phyloP scores from a whole-genome alignment of 1,140 invertebrate species.

The Megathymus violae region DNA sequence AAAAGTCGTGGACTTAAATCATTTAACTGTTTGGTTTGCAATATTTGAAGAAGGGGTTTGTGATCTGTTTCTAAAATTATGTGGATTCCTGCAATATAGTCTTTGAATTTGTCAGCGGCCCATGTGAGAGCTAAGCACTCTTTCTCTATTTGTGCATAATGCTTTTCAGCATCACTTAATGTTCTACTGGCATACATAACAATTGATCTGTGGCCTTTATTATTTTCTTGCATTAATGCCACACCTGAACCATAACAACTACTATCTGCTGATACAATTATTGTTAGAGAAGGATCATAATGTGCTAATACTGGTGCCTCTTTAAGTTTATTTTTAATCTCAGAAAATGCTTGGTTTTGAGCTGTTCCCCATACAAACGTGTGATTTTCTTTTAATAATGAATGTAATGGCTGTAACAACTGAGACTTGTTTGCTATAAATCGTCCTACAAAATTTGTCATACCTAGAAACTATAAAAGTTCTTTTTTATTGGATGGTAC shows the following conservation, averaged over 20 bases:
- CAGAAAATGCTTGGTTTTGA: neutral
- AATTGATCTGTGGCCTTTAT: neutral
- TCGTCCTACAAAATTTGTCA: slow-evolving; percentile 16
- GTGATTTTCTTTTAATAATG: neutral
- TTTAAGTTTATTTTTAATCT: slow-evolving; percentile 3
- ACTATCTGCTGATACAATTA: slow-evolving; percentile 20
- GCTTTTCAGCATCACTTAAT: slow-evolving; percentile 4
- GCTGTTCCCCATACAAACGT: neutral
- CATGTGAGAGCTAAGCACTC: slow-evolving; percentile 17
- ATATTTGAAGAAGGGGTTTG: slow-evolving; percentile 1
- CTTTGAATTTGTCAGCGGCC: slow-evolving; percentile 18
- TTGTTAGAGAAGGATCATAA: neutral
- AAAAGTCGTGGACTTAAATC: slow-evolving; percentile 3
- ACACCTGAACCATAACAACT: slow-evolving; percentile 25
- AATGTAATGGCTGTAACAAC: neutral
- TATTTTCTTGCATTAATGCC: slow-evolving; percentile 18
- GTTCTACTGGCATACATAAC: slow-evolving; percentile 17
- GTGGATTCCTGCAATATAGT: slow-evolving; percentile 15
- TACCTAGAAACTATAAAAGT: slow-evolving; percentile 18
- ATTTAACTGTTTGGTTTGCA: slow-evolving; percentile 6
- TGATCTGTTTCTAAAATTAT: too few species aligned
- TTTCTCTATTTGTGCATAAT: slow-evolving; percentile 23
- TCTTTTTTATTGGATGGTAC: slow-evolving; percentile 20
- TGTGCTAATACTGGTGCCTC: slow-evolving; percentile 1
- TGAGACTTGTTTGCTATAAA: slow-evolving; percentile 19